Evolutionary conservation across 2,888 invertebrate genomes (phyloP).

Genomic region (Odontomyia ornata): DNA sequence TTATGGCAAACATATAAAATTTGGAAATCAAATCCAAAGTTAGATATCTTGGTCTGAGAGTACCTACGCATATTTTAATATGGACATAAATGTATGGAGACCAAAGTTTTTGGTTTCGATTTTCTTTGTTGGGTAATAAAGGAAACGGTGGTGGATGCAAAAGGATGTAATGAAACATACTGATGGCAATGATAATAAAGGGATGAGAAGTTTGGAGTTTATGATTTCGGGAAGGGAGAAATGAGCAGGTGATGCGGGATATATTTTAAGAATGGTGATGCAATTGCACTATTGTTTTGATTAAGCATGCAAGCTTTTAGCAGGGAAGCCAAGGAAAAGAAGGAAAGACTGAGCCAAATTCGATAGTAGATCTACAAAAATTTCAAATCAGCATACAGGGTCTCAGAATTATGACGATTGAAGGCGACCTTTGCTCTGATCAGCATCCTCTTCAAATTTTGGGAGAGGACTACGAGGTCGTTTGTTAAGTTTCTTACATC

Average conservation of each 20-base stretch:
- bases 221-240: background rate
- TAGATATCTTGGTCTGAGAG: background rate
- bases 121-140: slow-evolving; percentile 19
- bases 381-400: too few species aligned
- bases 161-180: slow-evolving; percentile 12
- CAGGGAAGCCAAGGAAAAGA: too few species aligned
- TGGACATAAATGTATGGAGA: background rate
- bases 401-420: too few species aligned
- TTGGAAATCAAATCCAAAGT: slow-evolving; percentile 26
- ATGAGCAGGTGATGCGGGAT: slow-evolving; percentile 15
- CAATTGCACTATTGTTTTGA: too few species aligned
- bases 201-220: slow-evolving; percentile 16
- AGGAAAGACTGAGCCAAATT: too few species aligned
- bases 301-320: too few species aligned
- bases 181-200: background rate
- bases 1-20: slow-evolving; percentile 5
- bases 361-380: too few species aligned
- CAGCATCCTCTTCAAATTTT: too few species aligned
- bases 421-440: too few species aligned
- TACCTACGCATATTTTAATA: background rate
- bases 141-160: slow-evolving; percentile 17
- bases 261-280: too few species aligned
- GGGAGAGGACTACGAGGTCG: too few species aligned
- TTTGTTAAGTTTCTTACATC: too few species aligned
- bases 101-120: slow-evolving; percentile 22